Evolutionary conservation across 2,888 invertebrate species (phyloP).

Genomic region (Panzeria rudis): DNA sequence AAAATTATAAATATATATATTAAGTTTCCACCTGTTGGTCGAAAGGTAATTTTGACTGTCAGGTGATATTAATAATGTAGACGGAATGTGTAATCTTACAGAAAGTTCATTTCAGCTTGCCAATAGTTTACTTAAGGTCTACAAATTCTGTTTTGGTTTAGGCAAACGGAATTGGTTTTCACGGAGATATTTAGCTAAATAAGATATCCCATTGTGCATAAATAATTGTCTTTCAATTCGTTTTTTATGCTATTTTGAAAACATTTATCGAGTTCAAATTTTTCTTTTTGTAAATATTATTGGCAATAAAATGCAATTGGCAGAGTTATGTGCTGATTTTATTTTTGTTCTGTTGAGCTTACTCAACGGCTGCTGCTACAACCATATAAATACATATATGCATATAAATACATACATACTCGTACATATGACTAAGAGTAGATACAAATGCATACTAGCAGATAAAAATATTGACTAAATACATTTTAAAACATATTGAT

Average conservation of each 20-base stretch:
- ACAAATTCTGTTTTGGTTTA: too few relatives aligned
- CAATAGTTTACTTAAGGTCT: too few relatives aligned
- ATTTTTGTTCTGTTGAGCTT: slow-evolving; percentile 6
- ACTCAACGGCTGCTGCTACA: slow-evolving; percentile 42
- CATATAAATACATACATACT: background rate
- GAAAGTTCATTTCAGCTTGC: too few relatives aligned
- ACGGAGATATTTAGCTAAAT: background rate
- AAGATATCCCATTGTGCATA: slow-evolving; percentile 60
- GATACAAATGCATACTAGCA: slow-evolving; percentile 10
- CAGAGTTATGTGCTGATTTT: slow-evolving; percentile 71
- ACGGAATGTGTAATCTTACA: too few relatives aligned
- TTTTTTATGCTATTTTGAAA: slow-evolving; percentile 56
- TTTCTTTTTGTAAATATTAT: slow-evolving; percentile 62
- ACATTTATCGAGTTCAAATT: slow-evolving; percentile 66
- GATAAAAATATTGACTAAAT: slow-evolving; percentile 31
- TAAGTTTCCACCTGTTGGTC: too few relatives aligned
- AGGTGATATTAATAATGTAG: too few relatives aligned
- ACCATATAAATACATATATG: background rate
- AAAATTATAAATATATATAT: too few relatives aligned
- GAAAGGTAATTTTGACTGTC: too few relatives aligned
- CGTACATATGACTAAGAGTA: background rate
- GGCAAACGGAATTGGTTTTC: too few relatives aligned
- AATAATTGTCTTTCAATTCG: slow-evolving; percentile 53
- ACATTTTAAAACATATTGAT: slow-evolving; percentile 59
- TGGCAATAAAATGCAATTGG: slow-evolving; percentile 72